phyloP scores from a whole-genome alignment of 1,140 invertebrate genomes.

The Philopotamus ludificatus region DNA sequence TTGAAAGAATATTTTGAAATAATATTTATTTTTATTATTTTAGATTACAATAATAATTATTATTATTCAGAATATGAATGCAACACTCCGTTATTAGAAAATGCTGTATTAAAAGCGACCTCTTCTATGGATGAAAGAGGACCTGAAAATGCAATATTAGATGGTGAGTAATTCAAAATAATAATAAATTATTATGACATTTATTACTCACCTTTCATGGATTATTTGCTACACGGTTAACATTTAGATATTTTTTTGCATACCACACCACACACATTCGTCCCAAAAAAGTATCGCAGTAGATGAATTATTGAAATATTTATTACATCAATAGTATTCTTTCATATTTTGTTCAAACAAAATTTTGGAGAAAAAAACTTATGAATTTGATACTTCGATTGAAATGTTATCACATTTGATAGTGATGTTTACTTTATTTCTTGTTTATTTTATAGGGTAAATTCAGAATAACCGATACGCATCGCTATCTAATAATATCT shows the following conservation, averaged over 20 bases:
- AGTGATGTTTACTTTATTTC: too few species aligned
- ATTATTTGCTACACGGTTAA: too few species aligned
- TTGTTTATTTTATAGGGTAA: too few species aligned
- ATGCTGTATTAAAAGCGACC: constrained; percentile 72
- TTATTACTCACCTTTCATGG: too few species aligned
- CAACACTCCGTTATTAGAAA: constrained; percentile 73
- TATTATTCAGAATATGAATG: constrained; percentile 73
- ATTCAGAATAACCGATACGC: too few species aligned
- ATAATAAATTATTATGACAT: not conserved
- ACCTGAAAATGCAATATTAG: constrained; percentile 75
- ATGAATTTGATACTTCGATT: too few species aligned
- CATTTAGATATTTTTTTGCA: not conserved
- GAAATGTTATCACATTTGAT: too few species aligned
- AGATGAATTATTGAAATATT: too few species aligned
- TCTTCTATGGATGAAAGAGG: constrained; percentile 75
- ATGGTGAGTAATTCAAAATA: constrained; percentile 64
- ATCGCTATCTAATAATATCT: too few species aligned
- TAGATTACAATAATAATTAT: constrained; percentile 42
- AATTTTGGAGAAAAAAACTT: too few species aligned
- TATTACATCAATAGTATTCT: not conserved
- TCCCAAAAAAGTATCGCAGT: not conserved
- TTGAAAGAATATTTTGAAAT: too few species aligned
- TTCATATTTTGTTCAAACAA: not conserved
- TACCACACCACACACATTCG: not conserved
- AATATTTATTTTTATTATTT: not conserved